phyloP scores from a whole-genome alignment of 2,888 invertebrate genomes.

The Pemphredon lugubris region DNA sequence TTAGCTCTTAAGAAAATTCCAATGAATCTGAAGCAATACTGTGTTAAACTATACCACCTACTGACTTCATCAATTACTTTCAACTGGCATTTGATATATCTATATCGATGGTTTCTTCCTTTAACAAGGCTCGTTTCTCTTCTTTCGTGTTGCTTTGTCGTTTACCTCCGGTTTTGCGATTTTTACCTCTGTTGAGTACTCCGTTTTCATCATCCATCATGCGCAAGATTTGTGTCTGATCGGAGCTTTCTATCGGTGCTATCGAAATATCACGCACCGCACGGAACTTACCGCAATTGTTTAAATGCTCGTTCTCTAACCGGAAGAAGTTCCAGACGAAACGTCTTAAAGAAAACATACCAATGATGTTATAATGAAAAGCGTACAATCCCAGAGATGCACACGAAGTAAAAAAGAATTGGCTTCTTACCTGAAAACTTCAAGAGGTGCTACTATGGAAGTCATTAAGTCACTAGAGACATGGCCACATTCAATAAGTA shows the following conservation, averaged over 20 bases:
- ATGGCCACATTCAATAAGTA: conserved; percentile 90
- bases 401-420: conserved; percentile 7
- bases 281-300: conserved; percentile 99
- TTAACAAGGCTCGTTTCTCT: conserved; percentile 81
- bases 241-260: conserved; percentile 95
- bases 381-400: background rate
- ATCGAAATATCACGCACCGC: conserved; percentile 99
- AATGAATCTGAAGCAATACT: conserved; percentile 23
- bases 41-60: background rate
- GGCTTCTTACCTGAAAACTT: conserved; percentile 90
- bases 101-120: conserved; percentile 78
- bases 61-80: conserved; percentile 44
- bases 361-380: conserved; percentile 9
- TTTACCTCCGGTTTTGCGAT: conserved; percentile 80
- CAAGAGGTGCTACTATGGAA: conserved; percentile 91
- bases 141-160: conserved; percentile 79
- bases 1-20: conserved; percentile 2
- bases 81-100: conserved; percentile 79
- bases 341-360: conserved; percentile 83
- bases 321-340: conserved; percentile 99
- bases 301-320: conserved; percentile 98
- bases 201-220: conserved; percentile 98
- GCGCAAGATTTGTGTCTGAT: conserved; percentile 92
- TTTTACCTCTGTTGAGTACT: conserved; percentile 87
- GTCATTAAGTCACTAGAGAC: conserved; percentile 91